A percentile compares a stretch with the other conserved stretches of the same genome.
Evolutionary conservation across 2,113 vertebrate species (phyloP).

Genomic region (Eulacestoma nigropectus): DNA sequence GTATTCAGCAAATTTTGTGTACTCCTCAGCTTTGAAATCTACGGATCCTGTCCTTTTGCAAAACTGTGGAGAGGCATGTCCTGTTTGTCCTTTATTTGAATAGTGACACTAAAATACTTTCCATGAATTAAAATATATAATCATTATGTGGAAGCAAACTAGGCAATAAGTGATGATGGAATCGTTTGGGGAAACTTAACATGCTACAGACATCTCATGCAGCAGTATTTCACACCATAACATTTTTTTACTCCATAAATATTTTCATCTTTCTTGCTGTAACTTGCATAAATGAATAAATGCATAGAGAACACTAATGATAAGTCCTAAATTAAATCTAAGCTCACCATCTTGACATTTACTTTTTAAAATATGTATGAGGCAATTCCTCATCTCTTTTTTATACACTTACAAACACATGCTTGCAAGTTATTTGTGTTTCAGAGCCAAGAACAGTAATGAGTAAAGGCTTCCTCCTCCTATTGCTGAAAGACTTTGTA

Average conservation of each 20-base stretch:
- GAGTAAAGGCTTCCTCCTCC: neutral
- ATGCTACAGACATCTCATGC: neutral
- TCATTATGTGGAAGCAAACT: neutral
- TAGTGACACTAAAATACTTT: neutral
- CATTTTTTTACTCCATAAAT: slow-evolving; percentile 1
- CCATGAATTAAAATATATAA: neutral
- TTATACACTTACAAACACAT: neutral
- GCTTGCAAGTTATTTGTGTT: neutral
- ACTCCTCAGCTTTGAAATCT: neutral
- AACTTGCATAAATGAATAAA: slow-evolving; percentile 54
- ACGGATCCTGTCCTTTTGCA: neutral
- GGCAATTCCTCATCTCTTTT: slow-evolving; percentile 24
- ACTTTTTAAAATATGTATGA: slow-evolving; percentile 48
- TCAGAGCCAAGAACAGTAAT: neutral
- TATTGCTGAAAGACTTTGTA: neutral
- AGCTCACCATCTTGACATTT: slow-evolving; percentile 14
- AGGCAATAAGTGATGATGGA: neutral
- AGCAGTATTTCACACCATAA: neutral
- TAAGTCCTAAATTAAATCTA: slow-evolving; percentile 29
- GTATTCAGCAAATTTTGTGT: neutral
- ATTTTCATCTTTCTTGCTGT: slow-evolving; percentile 26
- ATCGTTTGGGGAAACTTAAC: neutral
- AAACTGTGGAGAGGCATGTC: neutral
- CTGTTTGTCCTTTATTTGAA: neutral
- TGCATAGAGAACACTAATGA: slow-evolving; percentile 23